Evolutionary conservation across 2,888 invertebrate species (phyloP).

Genomic region (Notodonta dromedarius): DNA sequence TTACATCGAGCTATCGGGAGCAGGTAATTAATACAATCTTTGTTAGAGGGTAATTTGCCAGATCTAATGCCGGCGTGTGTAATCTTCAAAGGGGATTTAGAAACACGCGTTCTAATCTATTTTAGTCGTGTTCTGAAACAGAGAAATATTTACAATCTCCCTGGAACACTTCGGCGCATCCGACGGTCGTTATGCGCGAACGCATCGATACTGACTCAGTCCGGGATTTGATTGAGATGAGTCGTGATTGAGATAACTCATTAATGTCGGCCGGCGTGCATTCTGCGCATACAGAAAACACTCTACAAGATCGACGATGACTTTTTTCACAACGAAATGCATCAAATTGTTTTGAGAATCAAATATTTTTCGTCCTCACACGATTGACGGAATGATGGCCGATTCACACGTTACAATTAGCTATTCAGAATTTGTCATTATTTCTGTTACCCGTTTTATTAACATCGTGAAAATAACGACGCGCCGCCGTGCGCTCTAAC

Average conservation of each 20-base stretch:
- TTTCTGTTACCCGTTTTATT: conserved; percentile 31
- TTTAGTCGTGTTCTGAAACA: conserved; percentile 82
- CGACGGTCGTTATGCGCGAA: conserved; percentile 80
- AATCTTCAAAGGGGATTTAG: conserved; percentile 85
- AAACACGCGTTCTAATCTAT: conserved; percentile 84
- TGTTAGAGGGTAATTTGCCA: conserved; percentile 84
- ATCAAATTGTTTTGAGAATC: conserved; percentile 13
- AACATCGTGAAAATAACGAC: conserved; percentile 28
- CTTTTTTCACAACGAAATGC: conserved; percentile 22
- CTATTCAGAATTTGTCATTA: conserved; percentile 22
- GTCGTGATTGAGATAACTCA: conserved; percentile 68
- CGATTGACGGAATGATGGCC: conserved; percentile 21
- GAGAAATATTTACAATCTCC: conserved; percentile 84
- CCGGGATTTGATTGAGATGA: conserved; percentile 71
- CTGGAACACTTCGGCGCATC: conserved; percentile 83
- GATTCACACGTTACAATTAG: conserved; percentile 18
- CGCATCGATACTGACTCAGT: conserved; percentile 78
- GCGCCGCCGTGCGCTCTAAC: conserved; percentile 15
- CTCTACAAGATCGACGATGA: conserved; percentile 29
- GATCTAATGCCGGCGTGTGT: conserved; percentile 83
- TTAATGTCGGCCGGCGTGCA: conserved; percentile 61
- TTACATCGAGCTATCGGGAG: conserved; percentile 80
- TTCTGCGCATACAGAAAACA: conserved; percentile 47
- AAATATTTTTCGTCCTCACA: conserved; percentile 8
- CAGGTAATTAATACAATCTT: conserved; percentile 85